phyloP scores from a whole-genome alignment of 2,888 invertebrate species.

The Synanthedon vespiformis region DNA sequence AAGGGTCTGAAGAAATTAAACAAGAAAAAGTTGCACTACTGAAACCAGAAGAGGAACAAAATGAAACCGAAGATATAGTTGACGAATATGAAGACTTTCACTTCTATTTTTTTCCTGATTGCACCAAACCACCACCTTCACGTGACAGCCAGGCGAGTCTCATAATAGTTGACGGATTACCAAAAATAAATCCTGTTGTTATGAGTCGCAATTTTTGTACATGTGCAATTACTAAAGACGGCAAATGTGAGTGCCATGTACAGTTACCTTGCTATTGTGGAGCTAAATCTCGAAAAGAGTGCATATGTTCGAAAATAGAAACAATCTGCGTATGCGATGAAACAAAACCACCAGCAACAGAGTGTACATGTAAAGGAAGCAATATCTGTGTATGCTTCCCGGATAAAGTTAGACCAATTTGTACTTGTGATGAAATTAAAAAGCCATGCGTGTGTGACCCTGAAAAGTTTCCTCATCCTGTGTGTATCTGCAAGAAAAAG shows the following conservation, averaged over 20 bases:
- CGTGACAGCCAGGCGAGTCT: constrained; percentile 39
- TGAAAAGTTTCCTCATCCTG: constrained; percentile 33
- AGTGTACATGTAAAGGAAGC: constrained; percentile 35
- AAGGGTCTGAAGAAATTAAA: constrained; percentile 23
- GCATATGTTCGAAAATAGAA: constrained; percentile 33
- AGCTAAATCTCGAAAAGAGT: constrained; percentile 30
- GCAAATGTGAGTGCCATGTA: constrained; percentile 36
- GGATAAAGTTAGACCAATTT: constrained; percentile 29
- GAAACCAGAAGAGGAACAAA: constrained; percentile 20
- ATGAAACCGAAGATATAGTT: constrained; percentile 14
- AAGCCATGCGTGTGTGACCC: constrained; percentile 47
- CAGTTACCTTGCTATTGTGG: constrained; percentile 50
- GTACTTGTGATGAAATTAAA: constrained; percentile 38
- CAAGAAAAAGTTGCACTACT: constrained; percentile 19
- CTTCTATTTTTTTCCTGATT: constrained; percentile 60
- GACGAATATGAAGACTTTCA: constrained; percentile 47
- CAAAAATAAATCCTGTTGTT: constrained; percentile 32
- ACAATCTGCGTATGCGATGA: constrained; percentile 42
- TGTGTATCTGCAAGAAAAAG: constrained; percentile 41
- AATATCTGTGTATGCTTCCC: constrained; percentile 42
- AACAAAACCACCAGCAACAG: constrained; percentile 24
- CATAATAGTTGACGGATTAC: constrained; percentile 42
- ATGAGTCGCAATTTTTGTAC: constrained; percentile 25
- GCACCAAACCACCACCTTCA: constrained; percentile 26
- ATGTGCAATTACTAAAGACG: constrained; percentile 31